Evolutionary conservation across 2,888 invertebrate genomes (phyloP).

Genomic region (Epicampocera succincta): DNA sequence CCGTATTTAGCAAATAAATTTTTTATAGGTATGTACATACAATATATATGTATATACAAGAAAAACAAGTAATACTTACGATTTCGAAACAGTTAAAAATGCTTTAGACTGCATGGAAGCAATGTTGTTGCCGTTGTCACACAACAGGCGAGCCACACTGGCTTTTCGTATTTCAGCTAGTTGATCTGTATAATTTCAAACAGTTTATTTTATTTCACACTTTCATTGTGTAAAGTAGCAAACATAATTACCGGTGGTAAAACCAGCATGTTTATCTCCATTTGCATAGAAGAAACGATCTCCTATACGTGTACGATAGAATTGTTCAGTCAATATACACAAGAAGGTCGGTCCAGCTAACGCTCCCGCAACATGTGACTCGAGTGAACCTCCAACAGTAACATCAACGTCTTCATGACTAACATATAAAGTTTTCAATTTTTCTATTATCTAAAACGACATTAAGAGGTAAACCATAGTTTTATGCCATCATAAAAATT

Average conservation of each 20-base stretch:
- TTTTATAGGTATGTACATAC: too few relatives aligned
- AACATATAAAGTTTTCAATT: slow-evolving; percentile 86
- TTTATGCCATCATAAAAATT: neutral
- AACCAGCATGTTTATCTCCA: slow-evolving; percentile 84
- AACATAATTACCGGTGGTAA: slow-evolving; percentile 82
- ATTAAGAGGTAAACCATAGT: neutral
- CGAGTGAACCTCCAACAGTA: slow-evolving; percentile 92
- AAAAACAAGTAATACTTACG: slow-evolving; percentile 81
- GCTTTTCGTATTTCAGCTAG: slow-evolving; percentile 89
- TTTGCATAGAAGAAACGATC: slow-evolving; percentile 94
- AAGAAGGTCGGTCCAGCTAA: slow-evolving; percentile 93
- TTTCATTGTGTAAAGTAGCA: neutral
- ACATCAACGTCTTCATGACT: slow-evolving; percentile 92
- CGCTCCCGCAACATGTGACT: slow-evolving; percentile 88
- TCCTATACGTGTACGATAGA: slow-evolving; percentile 91
- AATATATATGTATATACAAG: neutral
- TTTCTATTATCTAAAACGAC: slow-evolving; percentile 82
- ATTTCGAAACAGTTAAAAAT: slow-evolving; percentile 85
- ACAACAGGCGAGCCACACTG: slow-evolving; percentile 89
- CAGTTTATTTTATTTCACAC: neutral
- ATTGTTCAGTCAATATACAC: slow-evolving; percentile 93
- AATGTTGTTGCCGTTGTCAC: slow-evolving; percentile 89
- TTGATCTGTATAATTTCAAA: slow-evolving; percentile 83
- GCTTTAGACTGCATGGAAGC: slow-evolving; percentile 86
- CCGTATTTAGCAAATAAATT: too few relatives aligned